phyloP scores from a whole-genome alignment of 2,113 vertebrate genomes.

The Odobenus rosmarus region DNA sequence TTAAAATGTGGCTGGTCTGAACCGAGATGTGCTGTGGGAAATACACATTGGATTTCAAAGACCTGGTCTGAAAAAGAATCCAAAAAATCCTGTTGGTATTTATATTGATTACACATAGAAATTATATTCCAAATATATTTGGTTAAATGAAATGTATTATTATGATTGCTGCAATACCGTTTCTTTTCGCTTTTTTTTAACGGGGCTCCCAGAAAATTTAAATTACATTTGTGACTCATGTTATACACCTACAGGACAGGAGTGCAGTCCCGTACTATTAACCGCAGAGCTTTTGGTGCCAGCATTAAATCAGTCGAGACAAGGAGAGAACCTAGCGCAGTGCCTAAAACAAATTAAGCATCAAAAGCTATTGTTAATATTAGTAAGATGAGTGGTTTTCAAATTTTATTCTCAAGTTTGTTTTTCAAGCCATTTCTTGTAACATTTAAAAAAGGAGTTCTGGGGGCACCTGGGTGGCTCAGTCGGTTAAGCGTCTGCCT shows the following conservation, averaged over 20 bases:
- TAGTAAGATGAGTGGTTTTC: not conserved
- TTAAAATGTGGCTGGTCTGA: not conserved
- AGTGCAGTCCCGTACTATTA: not conserved
- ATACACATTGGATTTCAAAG: not conserved
- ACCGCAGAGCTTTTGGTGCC: not conserved
- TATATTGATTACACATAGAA: not conserved
- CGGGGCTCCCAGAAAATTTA: not conserved
- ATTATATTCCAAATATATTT: not conserved
- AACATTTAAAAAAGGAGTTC: not conserved
- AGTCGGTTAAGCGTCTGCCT: not conserved
- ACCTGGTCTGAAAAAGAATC: not conserved
- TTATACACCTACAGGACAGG: not conserved
- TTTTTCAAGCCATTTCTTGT: not conserved
- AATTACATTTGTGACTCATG: not conserved
- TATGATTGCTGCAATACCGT: not conserved
- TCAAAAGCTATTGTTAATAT: not conserved
- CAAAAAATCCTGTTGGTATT: not conserved
- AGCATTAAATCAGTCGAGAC: not conserved
- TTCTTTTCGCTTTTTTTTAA: not conserved
- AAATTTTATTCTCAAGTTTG: not conserved
- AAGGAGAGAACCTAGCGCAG: accelerated
- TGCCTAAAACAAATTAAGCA: not conserved
- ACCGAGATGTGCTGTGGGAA: not conserved
- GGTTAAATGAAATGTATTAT: not conserved
- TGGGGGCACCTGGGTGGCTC: not conserved